These are phyloP conservation scores for Heteromurus nitidus DNA, from an alignment of 2,888 invertebrate genomes.

Conservation along the genomic window DNA sequence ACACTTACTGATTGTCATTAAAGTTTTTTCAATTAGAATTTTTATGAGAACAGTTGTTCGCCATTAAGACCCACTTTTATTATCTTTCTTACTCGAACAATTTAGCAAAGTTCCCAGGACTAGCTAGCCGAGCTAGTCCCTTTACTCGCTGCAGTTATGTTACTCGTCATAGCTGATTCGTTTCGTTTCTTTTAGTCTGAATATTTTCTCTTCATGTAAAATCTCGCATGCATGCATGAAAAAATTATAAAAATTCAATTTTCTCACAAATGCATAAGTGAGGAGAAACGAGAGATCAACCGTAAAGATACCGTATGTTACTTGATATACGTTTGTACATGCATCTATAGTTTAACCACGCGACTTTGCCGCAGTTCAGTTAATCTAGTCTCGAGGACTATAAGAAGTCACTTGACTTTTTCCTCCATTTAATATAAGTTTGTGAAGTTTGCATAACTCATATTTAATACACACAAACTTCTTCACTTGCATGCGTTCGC, in stretches of 20 bases:
- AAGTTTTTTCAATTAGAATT: constrained; percentile 24
- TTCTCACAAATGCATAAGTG: constrained; percentile 27
- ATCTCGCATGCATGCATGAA: constrained; percentile 2
- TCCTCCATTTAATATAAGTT: too few relatives aligned
- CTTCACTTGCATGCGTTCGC: too few relatives aligned
- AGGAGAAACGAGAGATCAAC: constrained; percentile 18
- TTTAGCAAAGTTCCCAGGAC: constrained; percentile 50
- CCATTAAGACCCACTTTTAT: constrained; percentile 39
- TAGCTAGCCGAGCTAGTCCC: too few relatives aligned
- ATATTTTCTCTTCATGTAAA: constrained; percentile 22
- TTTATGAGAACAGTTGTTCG: constrained; percentile 13
- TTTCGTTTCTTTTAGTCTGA: neutral
- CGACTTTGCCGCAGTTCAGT: too few relatives aligned
- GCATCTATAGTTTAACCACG: too few relatives aligned
- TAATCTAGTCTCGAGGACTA: too few relatives aligned
- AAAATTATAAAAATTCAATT: constrained; percentile 17
- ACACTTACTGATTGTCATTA: constrained; percentile 25
- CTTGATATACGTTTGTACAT: too few relatives aligned
- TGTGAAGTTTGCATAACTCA: too few relatives aligned
- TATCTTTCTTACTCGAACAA: constrained; percentile 25
- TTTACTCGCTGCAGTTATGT: too few relatives aligned
- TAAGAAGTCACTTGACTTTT: too few relatives aligned
- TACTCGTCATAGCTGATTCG: neutral
- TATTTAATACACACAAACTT: too few relatives aligned
- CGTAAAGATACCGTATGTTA: constrained; percentile 5